A percentile compares a stretch with the other conserved stretches of the same genome.
Evolutionary conservation across 2,888 invertebrate genomes (phyloP).

Genomic region (Drosophila testacea): DNA sequence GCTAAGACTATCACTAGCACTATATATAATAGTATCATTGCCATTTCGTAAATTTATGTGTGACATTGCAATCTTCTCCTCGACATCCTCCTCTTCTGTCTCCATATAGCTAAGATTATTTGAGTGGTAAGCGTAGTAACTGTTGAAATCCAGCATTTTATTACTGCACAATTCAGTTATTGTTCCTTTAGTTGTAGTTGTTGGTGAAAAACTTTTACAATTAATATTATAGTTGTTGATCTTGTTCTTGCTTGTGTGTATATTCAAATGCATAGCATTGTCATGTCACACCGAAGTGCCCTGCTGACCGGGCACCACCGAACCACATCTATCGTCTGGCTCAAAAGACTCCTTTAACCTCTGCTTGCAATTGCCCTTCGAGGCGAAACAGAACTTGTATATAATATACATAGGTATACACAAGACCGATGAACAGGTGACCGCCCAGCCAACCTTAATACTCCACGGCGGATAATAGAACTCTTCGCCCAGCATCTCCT

Average conservation of each 20-base stretch:
- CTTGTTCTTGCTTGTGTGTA: conserved; percentile 56
- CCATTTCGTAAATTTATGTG: conserved; percentile 45
- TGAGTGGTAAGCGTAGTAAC: conserved; percentile 76
- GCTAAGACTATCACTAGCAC: conserved; percentile 67
- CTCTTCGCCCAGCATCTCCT: conserved; percentile 91
- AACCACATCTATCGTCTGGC: conserved; percentile 79
- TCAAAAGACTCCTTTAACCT: conserved; percentile 80
- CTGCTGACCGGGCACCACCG: conserved; percentile 84
- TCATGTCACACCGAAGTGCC: conserved; percentile 85
- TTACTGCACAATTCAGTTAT: conserved; percentile 37
- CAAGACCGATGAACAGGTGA: conserved; percentile 93
- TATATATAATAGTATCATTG: conserved; percentile 60
- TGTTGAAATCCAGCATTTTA: conserved; percentile 66
- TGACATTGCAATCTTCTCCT: conserved; percentile 10
- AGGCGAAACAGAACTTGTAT: conserved; percentile 90
- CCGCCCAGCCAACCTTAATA: conserved; percentile 91
- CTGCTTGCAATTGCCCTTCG: conserved; percentile 87
- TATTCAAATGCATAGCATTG: conserved; percentile 69
- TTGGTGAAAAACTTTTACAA: conserved; percentile 69
- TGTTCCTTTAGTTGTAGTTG: conserved; percentile 62
- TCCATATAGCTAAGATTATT: conserved; percentile 75
- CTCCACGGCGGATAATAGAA: conserved; percentile 93
- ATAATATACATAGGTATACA: conserved; percentile 94
- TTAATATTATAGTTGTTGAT: conserved; percentile 64
- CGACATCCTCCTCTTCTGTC: conserved; percentile 23